phyloP scores from a whole-genome alignment of 2,797 vertebrate species.

The Triplophysa yarkandensis region DNA sequence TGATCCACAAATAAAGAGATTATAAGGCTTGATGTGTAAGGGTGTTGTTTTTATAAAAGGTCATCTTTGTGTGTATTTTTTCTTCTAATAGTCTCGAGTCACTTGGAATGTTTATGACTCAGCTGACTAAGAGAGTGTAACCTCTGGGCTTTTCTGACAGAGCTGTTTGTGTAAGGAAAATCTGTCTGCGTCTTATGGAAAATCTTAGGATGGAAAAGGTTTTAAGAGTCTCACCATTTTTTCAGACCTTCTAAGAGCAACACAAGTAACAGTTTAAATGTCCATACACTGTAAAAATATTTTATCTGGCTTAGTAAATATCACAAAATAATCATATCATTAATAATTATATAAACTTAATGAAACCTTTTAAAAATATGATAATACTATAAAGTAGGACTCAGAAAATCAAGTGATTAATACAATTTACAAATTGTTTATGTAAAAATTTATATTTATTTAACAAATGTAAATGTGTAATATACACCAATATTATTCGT shows the following conservation, averaged over 20 bases:
- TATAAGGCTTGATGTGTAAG: conserved; percentile 16
- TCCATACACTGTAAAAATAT: too few relatives aligned
- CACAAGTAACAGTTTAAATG: neutral
- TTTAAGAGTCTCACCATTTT: too few relatives aligned
- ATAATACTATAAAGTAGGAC: too few relatives aligned
- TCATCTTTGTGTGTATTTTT: conserved; percentile 25
- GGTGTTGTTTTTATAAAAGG: conserved; percentile 35
- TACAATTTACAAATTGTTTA: too few relatives aligned
- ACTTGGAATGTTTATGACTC: conserved; percentile 38
- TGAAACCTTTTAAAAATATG: too few relatives aligned
- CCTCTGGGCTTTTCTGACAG: conserved; percentile 10
- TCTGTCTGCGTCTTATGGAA: neutral
- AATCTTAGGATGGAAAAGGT: neutral
- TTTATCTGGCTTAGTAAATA: too few relatives aligned
- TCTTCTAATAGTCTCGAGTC: conserved; percentile 26
- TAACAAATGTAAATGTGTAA: too few relatives aligned
- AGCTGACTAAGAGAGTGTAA: conserved; percentile 24
- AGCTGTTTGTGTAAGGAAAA: conserved; percentile 10
- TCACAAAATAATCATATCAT: too few relatives aligned
- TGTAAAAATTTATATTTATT: too few relatives aligned
- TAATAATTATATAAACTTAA: too few relatives aligned
- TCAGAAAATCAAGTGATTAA: too few relatives aligned
- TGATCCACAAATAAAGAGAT: neutral
- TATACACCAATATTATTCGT: too few relatives aligned
- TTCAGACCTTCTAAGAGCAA: neutral